These are phyloP conservation scores for Lordiphosa stackelbergi DNA, from an alignment of 1,140 invertebrate species.

Conservation along the genomic window DNA sequence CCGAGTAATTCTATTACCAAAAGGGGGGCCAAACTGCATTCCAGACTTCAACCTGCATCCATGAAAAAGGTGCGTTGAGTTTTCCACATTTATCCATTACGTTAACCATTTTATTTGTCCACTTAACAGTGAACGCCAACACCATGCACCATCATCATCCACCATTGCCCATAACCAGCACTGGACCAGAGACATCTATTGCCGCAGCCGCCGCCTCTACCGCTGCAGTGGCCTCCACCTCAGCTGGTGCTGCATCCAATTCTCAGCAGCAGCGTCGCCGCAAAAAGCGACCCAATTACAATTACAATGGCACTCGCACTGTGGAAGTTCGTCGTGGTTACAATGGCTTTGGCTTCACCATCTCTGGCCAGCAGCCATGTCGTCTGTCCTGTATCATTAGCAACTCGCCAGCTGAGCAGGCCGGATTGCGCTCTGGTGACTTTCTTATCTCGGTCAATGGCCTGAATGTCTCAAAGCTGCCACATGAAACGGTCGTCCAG, in stretches of 20 bases:
- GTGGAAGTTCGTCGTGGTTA: conserved; percentile 90
- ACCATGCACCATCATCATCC: conserved; percentile 69
- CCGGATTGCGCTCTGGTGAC: conserved; percentile 92
- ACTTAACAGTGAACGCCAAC: conserved; percentile 35
- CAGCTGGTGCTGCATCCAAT: conserved; percentile 22
- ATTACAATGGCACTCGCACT: conserved; percentile 81
- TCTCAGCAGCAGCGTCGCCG: conserved; percentile 61
- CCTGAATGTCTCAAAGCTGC: conserved; percentile 90
- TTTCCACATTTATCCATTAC: conserved; percentile 18
- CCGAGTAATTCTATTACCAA: conserved; percentile 31
- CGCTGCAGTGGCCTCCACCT: not conserved
- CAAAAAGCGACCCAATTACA: conserved; percentile 77
- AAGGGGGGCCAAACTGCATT: conserved; percentile 65
- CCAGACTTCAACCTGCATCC: conserved; percentile 44
- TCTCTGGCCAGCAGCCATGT: conserved; percentile 95
- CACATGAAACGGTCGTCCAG: conserved; percentile 94
- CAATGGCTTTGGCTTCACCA: conserved; percentile 94
- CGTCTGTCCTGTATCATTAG: conserved; percentile 91
- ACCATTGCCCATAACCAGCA: conserved; percentile 60
- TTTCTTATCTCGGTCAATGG: conserved; percentile 95
- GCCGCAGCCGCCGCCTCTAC: conserved; percentile 13
- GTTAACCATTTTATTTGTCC: conserved; percentile 5
- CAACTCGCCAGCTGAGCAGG: conserved; percentile 89
- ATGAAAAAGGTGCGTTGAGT: conserved; percentile 62
- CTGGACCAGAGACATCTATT: conserved; percentile 16